These are phyloP conservation scores for Drosophila bipectinata DNA, from an alignment of 1,140 invertebrate species.

Conservation along the genomic window DNA sequence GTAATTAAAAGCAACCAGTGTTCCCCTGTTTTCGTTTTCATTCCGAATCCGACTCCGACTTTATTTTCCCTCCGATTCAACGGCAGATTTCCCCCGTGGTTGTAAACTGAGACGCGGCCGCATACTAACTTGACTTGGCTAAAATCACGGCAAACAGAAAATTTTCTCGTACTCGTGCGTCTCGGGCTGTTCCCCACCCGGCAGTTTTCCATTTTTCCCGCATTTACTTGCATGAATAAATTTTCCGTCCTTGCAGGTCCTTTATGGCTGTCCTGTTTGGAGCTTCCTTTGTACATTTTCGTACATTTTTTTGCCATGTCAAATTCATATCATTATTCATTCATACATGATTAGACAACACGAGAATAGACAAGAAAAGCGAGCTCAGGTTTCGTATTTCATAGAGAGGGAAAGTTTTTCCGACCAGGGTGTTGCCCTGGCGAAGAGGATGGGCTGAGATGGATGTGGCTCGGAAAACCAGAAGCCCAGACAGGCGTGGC, in stretches of 20 bases:
- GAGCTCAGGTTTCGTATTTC: constrained; percentile 73
- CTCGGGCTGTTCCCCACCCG: neutral
- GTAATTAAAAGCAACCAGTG: constrained; percentile 65
- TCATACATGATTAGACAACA: constrained; percentile 81
- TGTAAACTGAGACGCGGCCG: constrained; percentile 30
- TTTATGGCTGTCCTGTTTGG: constrained; percentile 46
- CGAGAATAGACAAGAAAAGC: constrained; percentile 50
- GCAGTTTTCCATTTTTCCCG: constrained; percentile 48
- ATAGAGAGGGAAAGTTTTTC: constrained; percentile 44
- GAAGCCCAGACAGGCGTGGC: constrained; percentile 71
- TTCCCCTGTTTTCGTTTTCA: constrained; percentile 7
- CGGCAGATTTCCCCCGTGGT: neutral
- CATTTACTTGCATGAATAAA: constrained; percentile 81
- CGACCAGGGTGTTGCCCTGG: constrained; percentile 23
- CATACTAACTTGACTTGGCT: constrained; percentile 27
- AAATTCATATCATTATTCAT: constrained; percentile 83
- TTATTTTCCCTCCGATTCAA: neutral
- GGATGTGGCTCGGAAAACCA: neutral
- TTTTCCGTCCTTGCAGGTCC: constrained; percentile 61
- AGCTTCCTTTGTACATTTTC: constrained; percentile 48
- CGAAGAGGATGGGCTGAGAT: neutral
- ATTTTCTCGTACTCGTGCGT: constrained; percentile 3
- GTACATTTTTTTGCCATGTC: constrained; percentile 76
- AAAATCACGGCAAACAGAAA: constrained; percentile 50
- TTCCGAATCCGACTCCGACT: neutral